phyloP scores from a whole-genome alignment of 2,888 invertebrate species.

The Abscondita cerata region DNA sequence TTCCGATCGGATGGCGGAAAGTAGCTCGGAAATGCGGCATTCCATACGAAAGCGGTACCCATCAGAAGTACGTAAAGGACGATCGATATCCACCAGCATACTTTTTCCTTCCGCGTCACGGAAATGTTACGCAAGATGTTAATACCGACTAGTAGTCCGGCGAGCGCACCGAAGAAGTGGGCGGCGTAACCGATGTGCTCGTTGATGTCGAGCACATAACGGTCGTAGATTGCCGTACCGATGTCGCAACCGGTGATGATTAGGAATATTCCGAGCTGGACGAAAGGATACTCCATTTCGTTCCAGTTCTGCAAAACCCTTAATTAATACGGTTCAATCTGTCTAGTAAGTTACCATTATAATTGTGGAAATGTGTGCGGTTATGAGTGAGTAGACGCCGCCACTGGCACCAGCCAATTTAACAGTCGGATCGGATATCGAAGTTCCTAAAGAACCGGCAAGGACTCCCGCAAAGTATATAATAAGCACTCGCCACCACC shows the following conservation, averaged over 20 bases:
- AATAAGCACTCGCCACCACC: conserved; percentile 88
- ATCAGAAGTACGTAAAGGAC: conserved; percentile 60
- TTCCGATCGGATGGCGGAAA: conserved; percentile 45
- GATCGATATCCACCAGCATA: conserved; percentile 66
- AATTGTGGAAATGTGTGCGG: conserved; percentile 92
- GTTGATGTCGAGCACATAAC: conserved; percentile 73
- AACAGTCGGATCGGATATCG: conserved; percentile 78
- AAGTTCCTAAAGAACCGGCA: conserved; percentile 85
- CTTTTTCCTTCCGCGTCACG: conserved; percentile 66
- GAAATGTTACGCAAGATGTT: conserved; percentile 69
- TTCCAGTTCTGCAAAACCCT: conserved; percentile 70
- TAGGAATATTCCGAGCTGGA: conserved; percentile 83
- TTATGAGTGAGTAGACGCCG: conserved; percentile 92
- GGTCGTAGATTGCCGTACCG: conserved; percentile 88
- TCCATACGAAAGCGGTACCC: conserved; percentile 63
- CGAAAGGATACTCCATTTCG: conserved; percentile 93
- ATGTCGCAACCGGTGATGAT: conserved; percentile 84
- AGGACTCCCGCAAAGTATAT: conserved; percentile 86
- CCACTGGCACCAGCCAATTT: conserved; percentile 93
- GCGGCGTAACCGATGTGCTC: conserved; percentile 93
- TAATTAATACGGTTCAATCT: neutral
- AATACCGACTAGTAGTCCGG: conserved; percentile 77
- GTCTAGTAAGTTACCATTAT: conserved; percentile 72
- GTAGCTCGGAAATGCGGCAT: conserved; percentile 57
- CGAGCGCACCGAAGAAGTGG: conserved; percentile 90